These are phyloP conservation scores for Pammene fasciana DNA, from an alignment of 2,888 invertebrate species.

Conservation along the genomic window DNA sequence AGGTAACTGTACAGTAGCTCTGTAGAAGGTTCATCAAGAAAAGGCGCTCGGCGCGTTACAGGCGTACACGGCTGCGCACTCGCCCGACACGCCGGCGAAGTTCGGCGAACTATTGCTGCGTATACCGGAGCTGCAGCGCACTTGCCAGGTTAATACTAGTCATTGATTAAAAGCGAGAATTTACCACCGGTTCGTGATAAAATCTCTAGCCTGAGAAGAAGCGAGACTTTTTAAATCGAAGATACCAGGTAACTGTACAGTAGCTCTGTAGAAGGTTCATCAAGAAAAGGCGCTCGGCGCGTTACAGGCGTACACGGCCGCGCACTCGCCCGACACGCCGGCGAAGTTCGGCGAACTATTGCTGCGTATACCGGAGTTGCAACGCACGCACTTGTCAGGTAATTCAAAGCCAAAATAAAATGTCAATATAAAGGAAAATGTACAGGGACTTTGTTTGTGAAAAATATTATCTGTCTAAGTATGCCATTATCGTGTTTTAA, in stretches of 20 bases:
- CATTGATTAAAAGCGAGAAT: too few species aligned
- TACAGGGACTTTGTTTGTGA: too few species aligned
- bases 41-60: constrained; percentile 96
- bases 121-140: constrained; percentile 97
- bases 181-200: too few species aligned
- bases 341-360: constrained; percentile 97
- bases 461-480: too few species aligned
- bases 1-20: too few species aligned
- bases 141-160: constrained; percentile 88
- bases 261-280: constrained; percentile 95
- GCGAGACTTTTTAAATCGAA: too few species aligned
- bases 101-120: constrained; percentile 96
- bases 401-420: too few species aligned
- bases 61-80: constrained; percentile 95
- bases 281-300: constrained; percentile 97
- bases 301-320: constrained; percentile 94
- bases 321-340: constrained; percentile 95
- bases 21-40: constrained; percentile 97
- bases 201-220: too few species aligned
- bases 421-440: too few species aligned
- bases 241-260: too few species aligned
- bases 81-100: constrained; percentile 96
- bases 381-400: constrained; percentile 86
- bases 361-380: constrained; percentile 96
- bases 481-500: too few species aligned